phyloP scores from a whole-genome alignment of 2,797 vertebrate genomes.

The Orestias chungarensis region DNA sequence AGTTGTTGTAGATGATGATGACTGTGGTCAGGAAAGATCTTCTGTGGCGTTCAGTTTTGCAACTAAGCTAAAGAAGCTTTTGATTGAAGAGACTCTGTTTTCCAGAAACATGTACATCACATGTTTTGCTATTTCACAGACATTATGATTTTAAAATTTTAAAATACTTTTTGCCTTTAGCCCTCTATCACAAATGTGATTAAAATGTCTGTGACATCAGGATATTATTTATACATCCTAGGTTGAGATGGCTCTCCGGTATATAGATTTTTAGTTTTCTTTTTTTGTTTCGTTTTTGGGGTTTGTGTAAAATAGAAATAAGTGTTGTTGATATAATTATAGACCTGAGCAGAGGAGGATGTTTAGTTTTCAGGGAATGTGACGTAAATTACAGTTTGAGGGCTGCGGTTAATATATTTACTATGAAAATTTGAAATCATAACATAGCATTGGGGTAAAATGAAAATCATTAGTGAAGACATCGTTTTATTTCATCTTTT shows the following conservation, averaged over 20 bases:
- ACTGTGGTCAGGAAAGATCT: too few species aligned
- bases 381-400: neutral
- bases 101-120: neutral
- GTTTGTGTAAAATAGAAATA: slow-evolving; percentile 7
- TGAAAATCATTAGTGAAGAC: slow-evolving; percentile 47
- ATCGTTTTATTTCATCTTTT: slow-evolving; percentile 42
- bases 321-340: slow-evolving; percentile 8
- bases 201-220: neutral
- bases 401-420: slow-evolving; percentile 22
- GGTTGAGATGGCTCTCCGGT: neutral
- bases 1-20: too few species aligned
- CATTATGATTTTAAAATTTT: too few species aligned
- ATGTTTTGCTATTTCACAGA: neutral
- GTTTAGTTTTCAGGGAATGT: slow-evolving; percentile 10
- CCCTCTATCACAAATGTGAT: neutral
- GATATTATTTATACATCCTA: neutral
- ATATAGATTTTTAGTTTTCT: too few species aligned
- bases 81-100: too few species aligned
- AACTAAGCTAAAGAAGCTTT: too few species aligned
- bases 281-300: neutral
- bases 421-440: slow-evolving; percentile 1
- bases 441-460: slow-evolving; percentile 30
- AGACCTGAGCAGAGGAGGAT: neutral
- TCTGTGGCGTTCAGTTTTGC: too few species aligned
- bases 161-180: neutral